Conservation (phyloP, 2,888 invertebrate genomes). For the Ceriagrion tenellum region DNA sequence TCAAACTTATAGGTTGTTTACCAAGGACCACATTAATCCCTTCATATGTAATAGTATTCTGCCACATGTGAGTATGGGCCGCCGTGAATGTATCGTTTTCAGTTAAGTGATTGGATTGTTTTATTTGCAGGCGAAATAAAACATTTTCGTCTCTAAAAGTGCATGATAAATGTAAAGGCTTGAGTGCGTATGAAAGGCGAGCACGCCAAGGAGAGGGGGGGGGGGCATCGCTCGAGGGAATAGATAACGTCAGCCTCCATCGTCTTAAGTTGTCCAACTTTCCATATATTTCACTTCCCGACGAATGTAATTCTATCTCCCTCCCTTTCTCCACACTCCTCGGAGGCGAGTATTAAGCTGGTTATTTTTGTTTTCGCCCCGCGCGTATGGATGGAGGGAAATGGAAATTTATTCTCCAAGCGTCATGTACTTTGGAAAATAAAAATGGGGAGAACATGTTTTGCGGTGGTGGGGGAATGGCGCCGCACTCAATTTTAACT, state of each 20-base stretch:
- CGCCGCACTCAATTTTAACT: too few species aligned
- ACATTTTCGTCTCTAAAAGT: too few species aligned
- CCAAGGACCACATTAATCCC: too few species aligned
- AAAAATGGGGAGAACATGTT: background rate
- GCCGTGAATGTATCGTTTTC: too few species aligned
- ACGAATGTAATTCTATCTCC: background rate
- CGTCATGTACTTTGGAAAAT: background rate
- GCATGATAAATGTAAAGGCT: background rate
- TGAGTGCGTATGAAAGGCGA: background rate
- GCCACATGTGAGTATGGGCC: too few species aligned
- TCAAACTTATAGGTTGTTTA: too few species aligned
- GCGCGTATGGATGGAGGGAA: background rate
- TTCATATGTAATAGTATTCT: too few species aligned
- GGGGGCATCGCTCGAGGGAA: background rate
- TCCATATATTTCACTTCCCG: background rate
- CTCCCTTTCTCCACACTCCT: background rate
- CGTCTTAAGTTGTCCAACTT: background rate
- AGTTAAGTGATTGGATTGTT: too few species aligned
- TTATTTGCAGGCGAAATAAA: too few species aligned
- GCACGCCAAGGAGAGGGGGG: background rate
- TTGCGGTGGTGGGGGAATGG: background rate
- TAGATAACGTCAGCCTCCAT: background rate
- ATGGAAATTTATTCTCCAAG: background rate
- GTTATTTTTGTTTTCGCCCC: background rate
- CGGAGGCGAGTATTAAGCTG: background rate